These are phyloP conservation scores for Noctua janthina DNA, from an alignment of 2,888 invertebrate species.

Conservation along the genomic window DNA sequence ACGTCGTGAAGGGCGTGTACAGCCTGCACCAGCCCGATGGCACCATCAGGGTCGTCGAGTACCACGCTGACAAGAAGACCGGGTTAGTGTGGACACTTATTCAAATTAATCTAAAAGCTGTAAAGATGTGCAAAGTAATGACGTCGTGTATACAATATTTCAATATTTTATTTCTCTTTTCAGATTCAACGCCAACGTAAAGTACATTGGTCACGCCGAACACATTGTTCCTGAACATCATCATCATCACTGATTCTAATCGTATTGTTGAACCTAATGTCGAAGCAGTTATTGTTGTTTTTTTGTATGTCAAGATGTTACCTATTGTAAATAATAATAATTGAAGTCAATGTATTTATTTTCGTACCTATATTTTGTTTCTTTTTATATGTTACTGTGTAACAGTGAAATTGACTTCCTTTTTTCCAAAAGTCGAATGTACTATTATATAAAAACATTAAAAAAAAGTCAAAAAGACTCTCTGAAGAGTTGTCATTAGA, in stretches of 20 bases:
- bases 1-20: too few relatives aligned
- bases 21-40: too few relatives aligned
- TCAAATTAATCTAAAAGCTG: too few relatives aligned
- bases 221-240: conserved; percentile 64
- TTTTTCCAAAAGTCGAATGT: background rate
- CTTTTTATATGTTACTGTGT: background rate
- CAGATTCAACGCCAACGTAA: conserved; percentile 75
- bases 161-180: background rate
- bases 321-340: background rate
- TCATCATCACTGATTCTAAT: conserved; percentile 50
- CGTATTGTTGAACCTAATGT: conserved; percentile 17
- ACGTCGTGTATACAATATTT: background rate
- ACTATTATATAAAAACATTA: too few relatives aligned
- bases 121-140: too few relatives aligned
- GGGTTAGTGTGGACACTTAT: too few relatives aligned
- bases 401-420: background rate
- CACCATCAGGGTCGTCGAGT: too few relatives aligned
- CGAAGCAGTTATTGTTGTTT: conserved; percentile 21
- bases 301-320: background rate
- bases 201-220: conserved; percentile 65
- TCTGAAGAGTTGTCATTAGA: too few relatives aligned
- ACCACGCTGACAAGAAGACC: too few relatives aligned
- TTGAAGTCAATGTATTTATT: conserved; percentile 6
- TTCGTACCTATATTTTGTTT: background rate
- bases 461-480: too few relatives aligned